Conservation (phyloP, 2,113 vertebrate genomes). For the Centropus unirufus region DNA sequence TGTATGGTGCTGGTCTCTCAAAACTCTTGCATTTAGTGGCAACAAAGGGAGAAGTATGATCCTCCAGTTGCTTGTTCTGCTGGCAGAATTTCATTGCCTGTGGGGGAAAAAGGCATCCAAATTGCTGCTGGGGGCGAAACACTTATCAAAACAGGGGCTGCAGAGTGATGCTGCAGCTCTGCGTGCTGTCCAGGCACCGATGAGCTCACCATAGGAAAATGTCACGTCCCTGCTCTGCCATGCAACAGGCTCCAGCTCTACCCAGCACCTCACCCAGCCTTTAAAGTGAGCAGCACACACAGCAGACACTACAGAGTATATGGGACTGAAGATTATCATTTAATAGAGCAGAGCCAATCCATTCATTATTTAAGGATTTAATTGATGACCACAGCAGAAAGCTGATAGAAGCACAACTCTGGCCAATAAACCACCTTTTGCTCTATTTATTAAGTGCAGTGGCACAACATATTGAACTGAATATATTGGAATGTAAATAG, state of each 20-base stretch:
- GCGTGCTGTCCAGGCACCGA: accelerated
- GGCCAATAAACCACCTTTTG: slow-evolving; percentile 48
- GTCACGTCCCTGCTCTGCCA: not conserved
- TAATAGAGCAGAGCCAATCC: slow-evolving; percentile 49
- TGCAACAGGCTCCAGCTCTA: not conserved
- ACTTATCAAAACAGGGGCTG: not conserved
- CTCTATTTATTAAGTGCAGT: slow-evolving; percentile 62
- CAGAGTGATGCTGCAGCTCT: not conserved
- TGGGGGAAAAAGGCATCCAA: not conserved
- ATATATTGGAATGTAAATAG: not conserved
- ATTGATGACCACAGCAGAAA: slow-evolving; percentile 46
- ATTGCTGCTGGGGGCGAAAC: not conserved
- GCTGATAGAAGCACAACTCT: slow-evolving; percentile 41
- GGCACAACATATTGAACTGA: slow-evolving; percentile 34
- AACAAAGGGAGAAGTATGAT: not conserved
- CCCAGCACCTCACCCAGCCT: not conserved
- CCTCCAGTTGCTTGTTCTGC: not conserved
- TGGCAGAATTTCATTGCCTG: not conserved
- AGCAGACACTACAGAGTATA: not conserved
- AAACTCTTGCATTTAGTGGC: not conserved
- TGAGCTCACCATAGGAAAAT: accelerated
- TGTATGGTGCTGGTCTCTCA: accelerated
- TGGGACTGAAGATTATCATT: slow-evolving; percentile 21
- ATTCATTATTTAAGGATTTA: slow-evolving; percentile 72
- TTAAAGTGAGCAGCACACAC: not conserved